Percentiles rank a stretch among this genome's conserved stretches.
phyloP scores from a whole-genome alignment of 2,888 invertebrate genomes.

The Azorinus chamasolen region DNA sequence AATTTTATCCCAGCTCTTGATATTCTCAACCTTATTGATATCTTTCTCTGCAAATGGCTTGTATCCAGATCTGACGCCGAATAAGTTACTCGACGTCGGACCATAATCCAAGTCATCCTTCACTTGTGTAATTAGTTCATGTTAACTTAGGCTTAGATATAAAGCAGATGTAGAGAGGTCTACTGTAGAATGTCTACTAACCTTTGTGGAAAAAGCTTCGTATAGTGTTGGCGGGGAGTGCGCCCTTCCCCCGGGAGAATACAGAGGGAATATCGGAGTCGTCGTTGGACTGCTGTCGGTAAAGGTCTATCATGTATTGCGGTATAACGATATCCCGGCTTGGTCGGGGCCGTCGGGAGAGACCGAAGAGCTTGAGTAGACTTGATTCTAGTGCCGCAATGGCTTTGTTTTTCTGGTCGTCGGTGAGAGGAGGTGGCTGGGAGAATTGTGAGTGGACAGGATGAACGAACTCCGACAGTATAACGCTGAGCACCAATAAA shows the following conservation, averaged over 20 bases:
- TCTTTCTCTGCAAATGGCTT: too few species aligned
- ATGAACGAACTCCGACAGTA: conserved; percentile 63
- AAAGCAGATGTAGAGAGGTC: too few species aligned
- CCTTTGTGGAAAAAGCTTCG: conserved; percentile 82
- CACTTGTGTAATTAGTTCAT: too few species aligned
- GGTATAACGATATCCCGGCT: conserved; percentile 89
- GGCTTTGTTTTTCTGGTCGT: conserved; percentile 69
- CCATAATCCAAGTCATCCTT: too few species aligned
- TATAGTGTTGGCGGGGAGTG: conserved; percentile 81
- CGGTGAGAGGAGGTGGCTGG: conserved; percentile 57
- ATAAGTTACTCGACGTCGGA: too few species aligned
- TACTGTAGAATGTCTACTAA: too few species aligned
- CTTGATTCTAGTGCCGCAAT: conserved; percentile 88
- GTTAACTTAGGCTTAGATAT: too few species aligned
- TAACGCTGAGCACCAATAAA: conserved; percentile 74
- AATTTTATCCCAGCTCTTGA: too few species aligned
- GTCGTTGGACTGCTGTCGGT: conserved; percentile 90
- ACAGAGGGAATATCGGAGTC: conserved; percentile 87
- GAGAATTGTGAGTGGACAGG: conserved; percentile 39
- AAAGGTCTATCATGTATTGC: conserved; percentile 93
- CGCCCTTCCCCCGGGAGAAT: conserved; percentile 69
- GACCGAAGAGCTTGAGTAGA: conserved; percentile 90
- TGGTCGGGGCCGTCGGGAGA: conserved; percentile 88
- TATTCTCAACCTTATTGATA: too few species aligned
- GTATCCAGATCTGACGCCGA: too few species aligned